Base-by-base conservation (phyloP, 2,797 vertebrate species). In the Sciurus carolinensis region DNA sequence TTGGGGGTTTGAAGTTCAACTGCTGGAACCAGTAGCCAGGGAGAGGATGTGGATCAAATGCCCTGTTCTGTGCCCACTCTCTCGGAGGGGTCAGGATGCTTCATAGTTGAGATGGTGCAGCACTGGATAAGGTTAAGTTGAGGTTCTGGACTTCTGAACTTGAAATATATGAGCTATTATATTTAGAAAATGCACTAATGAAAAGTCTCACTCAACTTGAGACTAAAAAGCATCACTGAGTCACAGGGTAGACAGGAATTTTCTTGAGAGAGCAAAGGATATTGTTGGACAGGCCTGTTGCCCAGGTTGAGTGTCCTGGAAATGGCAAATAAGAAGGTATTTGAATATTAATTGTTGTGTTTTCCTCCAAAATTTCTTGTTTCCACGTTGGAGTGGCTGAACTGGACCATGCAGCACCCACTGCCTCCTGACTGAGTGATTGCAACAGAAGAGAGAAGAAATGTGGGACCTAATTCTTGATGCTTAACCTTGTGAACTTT, bases 111-210 rank as follows among this genome's bases (percentile, higher is more conserved):
- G 66, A 13, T 2, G 7, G 28, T 2, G 22, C 13, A 80, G 39
- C 14, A 3, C n/a, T 44, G 39, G 30, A 26, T 7, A 62, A 75
- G 52, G 18, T 33, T 7, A 47, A 13, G 6, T 71, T 8, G 24
- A 50, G n/a, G 39, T 10, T 80, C 9, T 80, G n/a, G 67, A 59
- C n/a, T 89, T 90, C 62, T 72, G 26, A 87, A 57, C 59, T 95
- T 81, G 59, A 79, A 87, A 22, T 26, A 54, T 4, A 76, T 24
- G 44, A 33, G 11, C 17, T 86, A 11, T 72, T 76, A 20, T 33
- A 57, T 72, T 62, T 83, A 81, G 42, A 33, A 91, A 87, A 75
- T 69, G 72, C 87, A 75, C 42, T 30, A 47, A 84, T 84, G 33
- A 66, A 52, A 39, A 91, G 44, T 5, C 36, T 59, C n/a, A 30